Evolutionary conservation across 1,140 invertebrate genomes (phyloP).

Genomic region (Diachasmimorpha longicaudata): DNA sequence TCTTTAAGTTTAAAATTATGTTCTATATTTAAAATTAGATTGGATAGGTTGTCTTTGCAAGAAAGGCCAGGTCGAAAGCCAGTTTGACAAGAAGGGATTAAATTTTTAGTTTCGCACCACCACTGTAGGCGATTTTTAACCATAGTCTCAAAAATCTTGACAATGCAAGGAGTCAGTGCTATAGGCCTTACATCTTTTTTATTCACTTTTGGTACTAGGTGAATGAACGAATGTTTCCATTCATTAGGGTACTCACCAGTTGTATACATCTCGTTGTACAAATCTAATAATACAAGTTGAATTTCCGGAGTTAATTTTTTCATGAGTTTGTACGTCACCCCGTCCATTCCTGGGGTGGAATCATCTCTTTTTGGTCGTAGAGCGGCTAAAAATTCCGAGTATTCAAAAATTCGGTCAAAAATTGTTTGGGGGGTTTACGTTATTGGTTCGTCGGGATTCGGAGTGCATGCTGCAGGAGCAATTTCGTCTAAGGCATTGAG

Average conservation of each 20-base stretch:
- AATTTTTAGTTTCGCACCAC: slow-evolving; percentile 9
- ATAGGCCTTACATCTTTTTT: slow-evolving; percentile 4
- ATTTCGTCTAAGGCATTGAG: not conserved
- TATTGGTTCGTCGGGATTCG: no score
- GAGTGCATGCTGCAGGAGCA: not conserved
- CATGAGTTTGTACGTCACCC: not conserved
- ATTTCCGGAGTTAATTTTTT: not conserved
- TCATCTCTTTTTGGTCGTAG: not conserved
- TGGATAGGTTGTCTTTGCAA: slow-evolving; percentile 11
- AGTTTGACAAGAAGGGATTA: slow-evolving; percentile 11
- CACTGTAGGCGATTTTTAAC: slow-evolving; percentile 20
- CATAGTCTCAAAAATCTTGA: slow-evolving; percentile 23
- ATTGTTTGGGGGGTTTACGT: no score
- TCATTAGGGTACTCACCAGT: not conserved
- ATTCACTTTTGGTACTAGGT: slow-evolving; percentile 9
- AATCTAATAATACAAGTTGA: not conserved
- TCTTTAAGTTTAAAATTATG: slow-evolving; percentile 14
- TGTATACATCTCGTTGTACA: not conserved
- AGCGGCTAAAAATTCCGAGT: slow-evolving; percentile 17
- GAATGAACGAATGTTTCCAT: slow-evolving; percentile 14
- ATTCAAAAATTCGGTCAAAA: not conserved
- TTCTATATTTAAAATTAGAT: slow-evolving; percentile 6
- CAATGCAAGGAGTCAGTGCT: slow-evolving; percentile 10
- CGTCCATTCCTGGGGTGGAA: slow-evolving; percentile 18
- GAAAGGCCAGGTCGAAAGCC: slow-evolving; percentile 21